Conservation (phyloP, 2,113 vertebrate genomes). For the Euleptes europaea region DNA sequence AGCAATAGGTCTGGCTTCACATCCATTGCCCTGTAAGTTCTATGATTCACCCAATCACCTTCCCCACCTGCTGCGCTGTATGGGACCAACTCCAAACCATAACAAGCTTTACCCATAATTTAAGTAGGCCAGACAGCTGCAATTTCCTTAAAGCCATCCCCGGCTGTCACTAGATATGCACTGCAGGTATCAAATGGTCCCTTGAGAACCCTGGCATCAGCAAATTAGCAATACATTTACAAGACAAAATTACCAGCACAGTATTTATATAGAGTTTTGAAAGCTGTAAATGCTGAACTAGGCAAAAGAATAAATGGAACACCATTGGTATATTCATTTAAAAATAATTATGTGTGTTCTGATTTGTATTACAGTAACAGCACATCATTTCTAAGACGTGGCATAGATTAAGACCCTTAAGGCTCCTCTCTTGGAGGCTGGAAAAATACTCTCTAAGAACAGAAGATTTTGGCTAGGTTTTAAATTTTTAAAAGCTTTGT, state of each 20-base stretch:
- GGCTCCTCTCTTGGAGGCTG: not conserved
- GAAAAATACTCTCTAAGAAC: not conserved
- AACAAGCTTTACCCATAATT: not conserved
- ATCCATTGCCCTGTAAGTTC: not conserved
- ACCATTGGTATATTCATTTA: not conserved
- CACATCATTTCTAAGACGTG: not conserved
- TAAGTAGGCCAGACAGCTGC: not conserved
- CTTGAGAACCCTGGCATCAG: not conserved
- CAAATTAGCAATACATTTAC: not conserved
- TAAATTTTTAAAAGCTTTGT: not conserved
- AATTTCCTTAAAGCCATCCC: not conserved
- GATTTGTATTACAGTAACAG: not conserved
- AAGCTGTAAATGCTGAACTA: not conserved
- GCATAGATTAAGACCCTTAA: accelerated
- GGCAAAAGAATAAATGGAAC: accelerated
- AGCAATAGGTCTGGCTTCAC: not conserved
- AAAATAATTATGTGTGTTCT: not conserved
- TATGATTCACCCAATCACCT: not conserved
- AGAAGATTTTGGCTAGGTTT: not conserved
- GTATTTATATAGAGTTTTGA: not conserved
- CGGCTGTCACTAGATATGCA: not conserved
- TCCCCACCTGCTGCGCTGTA: not conserved
- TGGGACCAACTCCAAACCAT: not conserved
- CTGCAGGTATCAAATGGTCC: not conserved
- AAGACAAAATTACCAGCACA: not conserved